phyloP scores from a whole-genome alignment of 2,888 invertebrate genomes.

The Syrphus vitripennis region DNA sequence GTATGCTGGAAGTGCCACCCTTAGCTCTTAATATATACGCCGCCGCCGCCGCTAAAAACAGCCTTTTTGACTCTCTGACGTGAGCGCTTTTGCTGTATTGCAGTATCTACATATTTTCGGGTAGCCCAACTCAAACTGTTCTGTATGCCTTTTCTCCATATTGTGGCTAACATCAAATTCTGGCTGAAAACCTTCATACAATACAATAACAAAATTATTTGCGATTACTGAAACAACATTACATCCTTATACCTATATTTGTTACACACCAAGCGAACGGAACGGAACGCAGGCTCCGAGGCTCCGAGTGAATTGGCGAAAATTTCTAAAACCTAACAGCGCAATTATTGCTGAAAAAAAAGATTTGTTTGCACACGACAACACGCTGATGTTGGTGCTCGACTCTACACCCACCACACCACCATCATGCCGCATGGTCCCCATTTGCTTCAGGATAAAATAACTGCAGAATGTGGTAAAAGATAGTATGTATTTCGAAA shows the following conservation, averaged over 20 bases:
- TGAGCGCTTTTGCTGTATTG: not conserved
- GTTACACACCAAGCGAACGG: not conserved
- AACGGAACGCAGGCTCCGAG: not conserved
- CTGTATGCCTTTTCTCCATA: not conserved
- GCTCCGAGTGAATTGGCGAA: constrained; percentile 35
- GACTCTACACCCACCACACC: not conserved
- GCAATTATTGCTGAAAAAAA: constrained; percentile 53
- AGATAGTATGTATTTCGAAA: constrained; percentile 40
- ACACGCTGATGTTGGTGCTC: not conserved
- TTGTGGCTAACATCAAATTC: constrained; percentile 21
- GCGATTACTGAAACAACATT: constrained; percentile 41
- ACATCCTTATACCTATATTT: not conserved
- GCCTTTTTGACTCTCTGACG: constrained; percentile 29
- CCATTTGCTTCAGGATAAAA: not conserved
- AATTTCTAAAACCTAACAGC: constrained; percentile 59
- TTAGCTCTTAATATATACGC: too few relatives aligned
- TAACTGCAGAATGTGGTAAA: not conserved
- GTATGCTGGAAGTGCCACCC: constrained; percentile 12
- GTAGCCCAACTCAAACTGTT: not conserved
- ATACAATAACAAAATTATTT: constrained; percentile 20
- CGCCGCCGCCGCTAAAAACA: constrained; percentile 7
- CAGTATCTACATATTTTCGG: not conserved
- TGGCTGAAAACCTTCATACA: not conserved
- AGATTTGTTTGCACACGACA: constrained; percentile 51
- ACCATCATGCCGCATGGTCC: not conserved